A percentile compares a stretch with the other conserved stretches of the same genome.
Conservation (phyloP, 2,113 vertebrate species). For the Phocoena phocoena region DNA sequence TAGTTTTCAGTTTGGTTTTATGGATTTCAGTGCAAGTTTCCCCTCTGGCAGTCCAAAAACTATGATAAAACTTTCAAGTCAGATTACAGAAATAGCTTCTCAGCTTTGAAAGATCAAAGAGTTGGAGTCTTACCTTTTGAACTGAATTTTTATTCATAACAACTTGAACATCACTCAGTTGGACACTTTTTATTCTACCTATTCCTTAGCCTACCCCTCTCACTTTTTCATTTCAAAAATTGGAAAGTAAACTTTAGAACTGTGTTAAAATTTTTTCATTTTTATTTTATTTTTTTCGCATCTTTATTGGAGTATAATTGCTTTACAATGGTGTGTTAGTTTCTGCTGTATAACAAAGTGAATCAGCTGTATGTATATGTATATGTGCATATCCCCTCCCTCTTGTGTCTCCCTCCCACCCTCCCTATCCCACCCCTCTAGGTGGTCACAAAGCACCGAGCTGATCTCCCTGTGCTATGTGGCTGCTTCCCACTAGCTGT, state of each 20-base stretch:
- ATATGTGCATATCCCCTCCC: too few relatives aligned
- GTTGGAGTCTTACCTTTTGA: background rate
- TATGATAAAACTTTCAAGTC: background rate
- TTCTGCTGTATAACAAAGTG: too few relatives aligned
- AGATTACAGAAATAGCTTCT: background rate
- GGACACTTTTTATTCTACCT: background rate
- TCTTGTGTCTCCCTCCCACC: too few relatives aligned
- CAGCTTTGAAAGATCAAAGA: slow-evolving; percentile 34
- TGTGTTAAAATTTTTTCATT: background rate
- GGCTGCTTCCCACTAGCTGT: too few relatives aligned
- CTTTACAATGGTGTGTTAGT: too few relatives aligned
- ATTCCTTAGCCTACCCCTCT: background rate
- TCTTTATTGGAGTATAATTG: too few relatives aligned
- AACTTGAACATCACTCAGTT: background rate
- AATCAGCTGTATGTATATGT: too few relatives aligned
- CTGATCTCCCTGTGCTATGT: too few relatives aligned
- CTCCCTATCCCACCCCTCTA: too few relatives aligned
- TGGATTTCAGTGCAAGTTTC: background rate
- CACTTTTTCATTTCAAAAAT: background rate
- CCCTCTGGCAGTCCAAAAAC: background rate
- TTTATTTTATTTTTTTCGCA: too few relatives aligned
- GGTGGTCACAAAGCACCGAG: too few relatives aligned
- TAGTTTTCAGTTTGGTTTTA: background rate
- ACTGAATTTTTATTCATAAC: slow-evolving; percentile 46
- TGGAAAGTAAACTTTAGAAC: background rate